Conservation (phyloP, 2,888 invertebrate genomes). For the Watsonalla cultraria region DNA sequence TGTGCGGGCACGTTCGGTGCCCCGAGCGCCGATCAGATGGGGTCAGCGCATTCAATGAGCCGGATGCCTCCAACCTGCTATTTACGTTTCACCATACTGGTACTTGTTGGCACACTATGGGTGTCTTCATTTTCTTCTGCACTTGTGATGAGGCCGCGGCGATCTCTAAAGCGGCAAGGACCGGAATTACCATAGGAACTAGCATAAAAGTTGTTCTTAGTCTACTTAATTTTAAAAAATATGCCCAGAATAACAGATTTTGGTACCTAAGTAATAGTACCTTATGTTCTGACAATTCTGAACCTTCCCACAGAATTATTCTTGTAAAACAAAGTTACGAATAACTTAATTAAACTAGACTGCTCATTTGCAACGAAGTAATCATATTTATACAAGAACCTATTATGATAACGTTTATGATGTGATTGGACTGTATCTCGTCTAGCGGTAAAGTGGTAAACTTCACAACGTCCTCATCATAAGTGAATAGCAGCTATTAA, state of each 20-base stretch:
- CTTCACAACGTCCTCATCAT: constrained; percentile 17
- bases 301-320: too few species aligned
- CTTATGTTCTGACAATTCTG: too few species aligned
- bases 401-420: constrained; percentile 1
- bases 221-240: too few species aligned
- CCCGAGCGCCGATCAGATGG: constrained; percentile 70
- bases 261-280: too few species aligned
- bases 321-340: too few species aligned
- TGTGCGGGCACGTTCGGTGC: constrained; percentile 49
- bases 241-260: too few species aligned
- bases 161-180: background rate
- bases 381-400: background rate
- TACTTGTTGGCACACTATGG: constrained; percentile 73
- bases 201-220: background rate
- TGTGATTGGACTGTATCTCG: constrained; percentile 12
- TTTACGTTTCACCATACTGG: constrained; percentile 73
- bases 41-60: constrained; percentile 77
- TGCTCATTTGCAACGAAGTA: background rate
- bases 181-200: background rate
- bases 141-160: background rate
- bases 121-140: constrained; percentile 55
- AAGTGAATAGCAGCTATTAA: constrained; percentile 12
- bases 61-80: constrained; percentile 75
- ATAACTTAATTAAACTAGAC: too few species aligned
- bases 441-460: constrained; percentile 15